Evolutionary conservation across 1,140 invertebrate species (phyloP), one percentile per base, ranked within the genome.

Genomic region (Stegodyphus mimosarum): DNA sequence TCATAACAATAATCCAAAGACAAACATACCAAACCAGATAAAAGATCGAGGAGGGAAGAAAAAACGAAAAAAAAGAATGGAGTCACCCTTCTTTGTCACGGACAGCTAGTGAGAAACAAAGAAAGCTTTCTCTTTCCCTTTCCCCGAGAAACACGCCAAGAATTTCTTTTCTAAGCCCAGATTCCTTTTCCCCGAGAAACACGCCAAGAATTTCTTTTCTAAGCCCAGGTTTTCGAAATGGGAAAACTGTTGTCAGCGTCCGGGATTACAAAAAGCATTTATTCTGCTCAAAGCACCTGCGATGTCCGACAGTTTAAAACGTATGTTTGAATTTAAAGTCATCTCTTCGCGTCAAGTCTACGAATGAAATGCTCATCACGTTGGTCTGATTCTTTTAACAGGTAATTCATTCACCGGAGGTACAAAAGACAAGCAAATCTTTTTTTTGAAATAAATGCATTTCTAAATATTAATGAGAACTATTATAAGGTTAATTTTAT

Each of bases 11-110:
- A 7, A 17, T 11, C 17, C 33, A 55, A 70, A 69, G 70, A 70
- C 53, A 55, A 55, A 5, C 63, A 52, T 15, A 15, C 10, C 17
- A 55, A 11, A 49, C 15, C 52, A 74, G n/a, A 52, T 6, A 53
- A 10, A 6, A 7, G 17, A 71, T 66, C 55, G 70, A 63, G 73
- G 73, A 73, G 70, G 55, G 48, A n/a, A 7, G 6, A 33, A 52
- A 81, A 81, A 81, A 72, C n/a, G 49, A 13, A 81, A 70, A 70
- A 48, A 71, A 79, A 72, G 48, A 9, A 6, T 50, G 6, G 69
- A 81, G 79, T 72, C 79, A 72, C 79, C 49, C 79, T 81, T 81
- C 79, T 81, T 64, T 63, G 79, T 81, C 79, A 81, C 48, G 79
- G 79, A 50, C 69, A 81, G 79, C 52, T 81, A 60, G 70, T 48